Conservation (phyloP, 2,888 invertebrate genomes). For the Melieria picta region DNA sequence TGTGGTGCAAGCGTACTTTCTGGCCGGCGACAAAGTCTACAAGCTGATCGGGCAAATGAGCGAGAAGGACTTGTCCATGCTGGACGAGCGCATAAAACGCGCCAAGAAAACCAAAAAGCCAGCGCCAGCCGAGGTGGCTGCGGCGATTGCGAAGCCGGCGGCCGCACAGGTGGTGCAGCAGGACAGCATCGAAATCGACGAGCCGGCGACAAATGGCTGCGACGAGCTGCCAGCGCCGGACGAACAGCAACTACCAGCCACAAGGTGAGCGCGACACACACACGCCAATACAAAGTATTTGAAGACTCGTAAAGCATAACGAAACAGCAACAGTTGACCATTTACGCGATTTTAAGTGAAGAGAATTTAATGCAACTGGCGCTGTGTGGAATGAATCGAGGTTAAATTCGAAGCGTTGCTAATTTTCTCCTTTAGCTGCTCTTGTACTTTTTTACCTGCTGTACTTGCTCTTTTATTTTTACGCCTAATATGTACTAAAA, state of each 20-base stretch:
- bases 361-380: no score
- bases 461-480: no score
- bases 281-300: no score
- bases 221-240: constrained; percentile 61
- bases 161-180: constrained; percentile 60
- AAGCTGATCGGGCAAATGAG: constrained; percentile 92
- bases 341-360: no score
- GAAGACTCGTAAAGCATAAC: no score
- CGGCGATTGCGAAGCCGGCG: constrained; percentile 64
- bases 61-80: constrained; percentile 92
- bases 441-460: no score
- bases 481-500: no score
- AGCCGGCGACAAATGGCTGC: constrained; percentile 62
- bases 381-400: no score
- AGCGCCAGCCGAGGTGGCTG: constrained; percentile 49
- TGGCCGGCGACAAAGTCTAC: constrained; percentile 88
- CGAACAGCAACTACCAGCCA: constrained; percentile 50
- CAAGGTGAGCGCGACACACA: constrained; percentile 38
- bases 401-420: no score
- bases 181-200: constrained; percentile 65
- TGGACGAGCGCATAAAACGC: constrained; percentile 96
- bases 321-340: no score
- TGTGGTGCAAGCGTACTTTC: constrained; percentile 87
- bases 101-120: constrained; percentile 75
- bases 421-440: no score